A percentile compares a stretch with the other conserved stretches of the same genome.
phyloP scores from a whole-genome alignment of 2,113 vertebrate species.

The Sardina pilchardus region DNA sequence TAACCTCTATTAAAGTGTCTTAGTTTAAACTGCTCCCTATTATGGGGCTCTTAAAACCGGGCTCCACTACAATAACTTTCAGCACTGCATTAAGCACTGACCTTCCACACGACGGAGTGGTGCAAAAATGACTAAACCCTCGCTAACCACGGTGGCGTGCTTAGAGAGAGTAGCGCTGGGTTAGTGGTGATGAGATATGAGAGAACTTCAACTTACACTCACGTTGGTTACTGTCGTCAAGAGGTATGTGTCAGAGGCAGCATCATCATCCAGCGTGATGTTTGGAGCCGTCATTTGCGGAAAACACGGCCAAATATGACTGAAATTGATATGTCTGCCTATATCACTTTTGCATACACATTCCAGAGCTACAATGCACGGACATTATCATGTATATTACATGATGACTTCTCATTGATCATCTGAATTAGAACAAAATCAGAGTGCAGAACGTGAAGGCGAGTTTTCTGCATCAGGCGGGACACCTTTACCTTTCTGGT shows the following conservation, averaged over 20 bases:
- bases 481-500: neutral
- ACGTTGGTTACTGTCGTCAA: neutral
- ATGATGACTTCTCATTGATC: neutral
- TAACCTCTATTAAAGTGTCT: conserved; percentile 1
- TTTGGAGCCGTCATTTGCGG: neutral
- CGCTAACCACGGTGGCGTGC: neutral
- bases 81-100: conserved; percentile 32
- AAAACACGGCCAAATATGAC: neutral
- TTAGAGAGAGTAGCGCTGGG: neutral
- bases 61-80: conserved; percentile 21
- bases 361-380: neutral
- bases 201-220: neutral
- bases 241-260: neutral
- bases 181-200: neutral
- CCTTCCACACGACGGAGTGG: conserved; percentile 23
- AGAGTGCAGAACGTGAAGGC: neutral
- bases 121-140: neutral
- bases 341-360: no score
- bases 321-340: neutral
- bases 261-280: neutral
- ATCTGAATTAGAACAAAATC: neutral
- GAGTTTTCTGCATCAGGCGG: neutral
- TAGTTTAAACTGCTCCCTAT: neutral
- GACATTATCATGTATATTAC: neutral
- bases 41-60: conserved; percentile 3